Evolutionary conservation across 2,113 vertebrate genomes (phyloP).

Genomic region (Xenopus borealis): DNA sequence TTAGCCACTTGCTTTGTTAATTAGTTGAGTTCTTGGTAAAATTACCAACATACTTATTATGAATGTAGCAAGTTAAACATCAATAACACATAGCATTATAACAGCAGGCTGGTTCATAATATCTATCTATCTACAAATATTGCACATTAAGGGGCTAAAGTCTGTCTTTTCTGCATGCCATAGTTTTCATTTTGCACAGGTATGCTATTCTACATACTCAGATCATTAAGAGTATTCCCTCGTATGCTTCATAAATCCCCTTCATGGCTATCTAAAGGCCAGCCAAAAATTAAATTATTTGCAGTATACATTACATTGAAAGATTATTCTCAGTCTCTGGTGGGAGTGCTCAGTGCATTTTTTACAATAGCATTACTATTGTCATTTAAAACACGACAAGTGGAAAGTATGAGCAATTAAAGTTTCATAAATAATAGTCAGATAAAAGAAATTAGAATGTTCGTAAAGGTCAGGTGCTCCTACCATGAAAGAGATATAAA

Average conservation of each 20-base stretch:
- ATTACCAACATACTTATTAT: no score
- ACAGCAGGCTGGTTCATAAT: no score
- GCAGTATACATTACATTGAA: conserved; percentile 6
- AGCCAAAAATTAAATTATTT: conserved; percentile 8
- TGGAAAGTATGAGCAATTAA: conserved; percentile 13
- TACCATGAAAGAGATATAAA: conserved; percentile 53
- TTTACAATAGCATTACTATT: not conserved
- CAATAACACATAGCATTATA: no score
- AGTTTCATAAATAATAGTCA: conserved; percentile 51
- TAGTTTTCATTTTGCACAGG: not conserved
- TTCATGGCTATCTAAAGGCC: not conserved
- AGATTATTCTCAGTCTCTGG: not conserved
- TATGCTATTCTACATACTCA: conserved; percentile 21
- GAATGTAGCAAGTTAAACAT: no score
- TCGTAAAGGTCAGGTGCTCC: conserved; percentile 63
- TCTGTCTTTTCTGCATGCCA: no score
- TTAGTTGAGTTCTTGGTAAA: no score
- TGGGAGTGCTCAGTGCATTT: conserved; percentile 1
- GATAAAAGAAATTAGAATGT: conserved; percentile 57
- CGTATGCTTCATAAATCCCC: not conserved
- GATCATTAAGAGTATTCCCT: conserved; percentile 5
- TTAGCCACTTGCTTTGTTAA: no score
- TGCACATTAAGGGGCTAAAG: no score
- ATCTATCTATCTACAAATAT: no score
- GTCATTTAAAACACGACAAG: conserved; percentile 27